Base-by-base conservation (phyloP, 35 echinoderm and acorn worm genomes). In the Apostichopus californicus region DNA sequence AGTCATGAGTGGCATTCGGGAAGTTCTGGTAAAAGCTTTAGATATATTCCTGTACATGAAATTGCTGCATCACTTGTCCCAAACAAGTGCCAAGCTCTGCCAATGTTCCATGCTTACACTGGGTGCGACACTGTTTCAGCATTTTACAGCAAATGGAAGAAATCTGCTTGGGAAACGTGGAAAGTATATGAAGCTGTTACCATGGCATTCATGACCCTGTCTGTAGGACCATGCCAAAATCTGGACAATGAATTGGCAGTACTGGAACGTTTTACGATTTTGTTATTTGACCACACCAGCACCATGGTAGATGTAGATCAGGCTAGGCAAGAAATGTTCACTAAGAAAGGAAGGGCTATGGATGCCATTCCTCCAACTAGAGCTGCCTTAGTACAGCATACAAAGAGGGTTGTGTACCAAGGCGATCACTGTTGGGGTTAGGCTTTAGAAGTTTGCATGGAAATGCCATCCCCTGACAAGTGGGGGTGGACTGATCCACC, bases 371-470 rank as follows among this genome's bases (percentile, higher is more conserved):
- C 79, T 79, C 91, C 91, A n/a, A 92, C 91, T 71, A 26, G 65
- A 60, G 58, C 91, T 53, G 46, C 78, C 13, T 79, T 92, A 18
- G 25, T 70, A 15, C 68, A 91, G 79, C 89, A 78, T 73, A 91
- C 10, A 8, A 91, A 80, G 56, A 59, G 17, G 60, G 55, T 10
- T n/a, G 53, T 20, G 6, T 86, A 86, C 83, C 83, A 86, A 22
- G 56, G 55, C 9, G 80, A 25, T 56, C 80, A 83, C 54, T 59
- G 55, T 65, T 86, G 55, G 83, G 21, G 26, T 22, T 80, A 25
- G 24, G 24, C 24, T 25, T 25, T 25, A 25, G 24, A 25, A 25
- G 24, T 25, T 25, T 25, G 24, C 24, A 25, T 25, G 24, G 24
- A 25, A 25, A 25, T 25, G 24, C 24, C 24, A 25, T 80, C 25